phyloP scores from a whole-genome alignment of 35 echinoderm and acorn worm species.

The Diadema setosum region DNA sequence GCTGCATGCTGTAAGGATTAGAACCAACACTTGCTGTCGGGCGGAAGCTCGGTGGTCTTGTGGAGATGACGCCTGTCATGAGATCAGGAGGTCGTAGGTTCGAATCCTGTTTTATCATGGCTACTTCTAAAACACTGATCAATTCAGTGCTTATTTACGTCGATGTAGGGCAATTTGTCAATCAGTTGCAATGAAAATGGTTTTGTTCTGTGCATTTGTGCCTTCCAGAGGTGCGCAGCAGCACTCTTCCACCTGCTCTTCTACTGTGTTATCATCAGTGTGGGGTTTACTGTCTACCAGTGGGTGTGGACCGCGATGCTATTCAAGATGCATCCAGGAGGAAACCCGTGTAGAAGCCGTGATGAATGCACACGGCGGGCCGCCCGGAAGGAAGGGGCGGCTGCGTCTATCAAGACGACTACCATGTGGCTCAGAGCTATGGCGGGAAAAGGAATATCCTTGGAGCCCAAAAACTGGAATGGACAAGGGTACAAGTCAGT shows the following conservation, averaged over 20 bases:
- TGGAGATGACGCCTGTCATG: no score
- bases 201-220: no score
- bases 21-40: no score
- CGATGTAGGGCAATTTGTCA: no score
- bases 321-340: background rate
- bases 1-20: no score
- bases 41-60: no score
- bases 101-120: no score
- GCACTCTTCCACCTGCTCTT: background rate
- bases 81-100: no score
- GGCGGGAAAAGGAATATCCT: background rate
- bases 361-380: background rate
- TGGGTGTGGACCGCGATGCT: background rate
- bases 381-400: background rate
- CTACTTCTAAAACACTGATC: no score
- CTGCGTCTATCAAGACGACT: background rate
- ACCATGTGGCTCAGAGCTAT: background rate
- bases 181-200: no score
- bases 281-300: background rate
- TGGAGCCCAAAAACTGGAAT: background rate
- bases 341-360: background rate
- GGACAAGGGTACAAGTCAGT: background rate
- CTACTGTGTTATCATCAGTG: background rate
- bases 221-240: background rate
- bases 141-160: no score